A percentile compares a stretch with the other conserved stretches of the same genome.
phyloP scores from a whole-genome alignment of 2,797 vertebrate species.

The Danio kyathit region DNA sequence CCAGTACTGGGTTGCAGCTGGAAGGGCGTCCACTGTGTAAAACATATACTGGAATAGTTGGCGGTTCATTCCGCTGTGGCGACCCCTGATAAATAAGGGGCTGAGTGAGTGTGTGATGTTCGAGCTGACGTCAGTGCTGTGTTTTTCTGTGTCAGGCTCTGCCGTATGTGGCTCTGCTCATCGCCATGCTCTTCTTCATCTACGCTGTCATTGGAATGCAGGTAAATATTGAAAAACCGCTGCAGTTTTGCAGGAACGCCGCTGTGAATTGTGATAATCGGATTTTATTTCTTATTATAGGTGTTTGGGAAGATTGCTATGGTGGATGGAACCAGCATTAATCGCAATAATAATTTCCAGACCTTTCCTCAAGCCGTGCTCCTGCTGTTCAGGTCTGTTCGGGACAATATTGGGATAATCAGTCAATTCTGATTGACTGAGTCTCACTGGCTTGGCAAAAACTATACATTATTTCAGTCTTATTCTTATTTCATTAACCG shows the following conservation, averaged over 20 bases:
- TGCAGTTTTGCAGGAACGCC: not conserved
- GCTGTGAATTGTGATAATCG: not conserved
- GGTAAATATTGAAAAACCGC: conserved; percentile 72
- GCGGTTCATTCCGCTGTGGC: too few species aligned
- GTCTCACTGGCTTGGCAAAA: not conserved
- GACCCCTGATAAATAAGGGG: too few species aligned
- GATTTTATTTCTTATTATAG: conserved; percentile 71
- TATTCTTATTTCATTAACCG: too few species aligned
- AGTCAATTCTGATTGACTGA: not conserved
- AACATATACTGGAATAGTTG: too few species aligned
- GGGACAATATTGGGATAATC: not conserved
- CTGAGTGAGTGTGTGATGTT: not conserved
- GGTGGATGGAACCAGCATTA: conserved; percentile 95
- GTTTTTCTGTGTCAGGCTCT: conserved; percentile 83
- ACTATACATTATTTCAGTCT: not conserved
- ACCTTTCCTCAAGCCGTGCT: conserved; percentile 96
- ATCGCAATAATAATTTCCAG: conserved; percentile 99
- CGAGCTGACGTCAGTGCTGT: not conserved
- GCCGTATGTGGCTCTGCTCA: conserved; percentile 96
- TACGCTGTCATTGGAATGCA: conserved; percentile 99
- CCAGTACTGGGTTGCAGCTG: too few species aligned
- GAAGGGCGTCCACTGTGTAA: too few species aligned
- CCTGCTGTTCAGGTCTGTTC: conserved; percentile 91
- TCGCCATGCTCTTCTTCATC: conserved; percentile 99
- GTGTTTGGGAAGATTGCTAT: conserved; percentile 98